Evolutionary conservation across 2,113 vertebrate genomes (phyloP), one percentile per base, ranked within the genome.

Genomic region (Mesoclemmys tuberculata): DNA sequence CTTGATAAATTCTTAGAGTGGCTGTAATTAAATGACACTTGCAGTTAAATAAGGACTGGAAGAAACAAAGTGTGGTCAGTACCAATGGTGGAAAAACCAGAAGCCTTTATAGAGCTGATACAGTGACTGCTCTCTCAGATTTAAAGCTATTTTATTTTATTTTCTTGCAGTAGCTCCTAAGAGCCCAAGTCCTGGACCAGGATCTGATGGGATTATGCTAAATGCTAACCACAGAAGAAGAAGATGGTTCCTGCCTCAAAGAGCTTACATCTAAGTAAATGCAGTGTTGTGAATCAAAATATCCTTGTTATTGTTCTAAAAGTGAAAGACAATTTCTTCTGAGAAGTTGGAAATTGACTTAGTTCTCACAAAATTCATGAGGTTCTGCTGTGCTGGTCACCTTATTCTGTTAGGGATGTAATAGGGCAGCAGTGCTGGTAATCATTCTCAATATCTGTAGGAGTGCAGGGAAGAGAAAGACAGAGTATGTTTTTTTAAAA

Each of bases 231-330:
- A 2, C 51, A 74, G 4, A 49, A 79, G 7, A 90, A 54, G 18
- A 81, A 49, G 49, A 84, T 56, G 68, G 6, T 6, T 4, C 58
- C 19, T 4, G 75, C 14, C 0, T 0, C 4, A 71, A 71, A 31
- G 3, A 26, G 8, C 89, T 71, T 87, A 87, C 26, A 4, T 44
- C 4, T 64, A 3, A 1, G 24, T 61, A 38, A 54, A 92, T 82
- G 7, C 3, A 58, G 5, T 61, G 48, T 31, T 61, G 54, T 1
- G 0, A 11, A 87, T 74, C 1, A 10, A 85, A 49, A 29, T 2
- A 22, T 52, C 9, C 8, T n/a, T 71, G n/a, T 41, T 16, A 58
- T 4, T 3, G 8, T 2, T 61, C 22, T 18, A 61, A 82, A 12
- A 31, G 10, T 79, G 5, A 93, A 93, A 38, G 6, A 27, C 22